Evolutionary conservation across 2,113 vertebrate species (phyloP), one percentile per base, ranked within the genome.

Genomic region (Ploceus nigricollis): DNA sequence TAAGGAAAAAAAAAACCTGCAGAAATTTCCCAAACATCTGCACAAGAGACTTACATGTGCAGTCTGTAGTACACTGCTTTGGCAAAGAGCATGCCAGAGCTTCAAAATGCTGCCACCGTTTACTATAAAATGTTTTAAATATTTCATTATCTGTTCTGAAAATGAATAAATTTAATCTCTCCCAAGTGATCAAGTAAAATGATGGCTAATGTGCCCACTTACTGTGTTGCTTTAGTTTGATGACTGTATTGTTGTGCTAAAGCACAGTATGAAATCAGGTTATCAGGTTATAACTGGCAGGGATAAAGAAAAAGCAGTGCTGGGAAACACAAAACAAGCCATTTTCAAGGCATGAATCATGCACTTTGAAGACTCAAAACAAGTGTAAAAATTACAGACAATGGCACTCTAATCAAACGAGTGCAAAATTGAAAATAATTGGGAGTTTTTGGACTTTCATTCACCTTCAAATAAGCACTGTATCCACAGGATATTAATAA

Each of bases 81-180:
- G 90, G 81, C 92, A 96, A 95, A 54, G n/a, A 96, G 65, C 79
- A 69, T 11, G 45, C 77, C 87, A 90, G 83, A 95, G 90, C 84
- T 96, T 96, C 81, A 91, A 92, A 94, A 95, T 84, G 87, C 89
- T 91, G 58, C 94, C 76, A 78, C 94, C 75, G 1, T 97, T 97
- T 97, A 95, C 87, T 90, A 94, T 96, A 97, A 94, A 92, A 87
- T 96, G 96, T 97, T 97, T 97, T 98, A 98, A 97, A 98, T 98
- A 98, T 98, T 98, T 98, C 97, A 98, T 97, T 98, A 97, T 98
- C 98, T 98, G 93, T 96, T 97, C 97, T 89, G 96, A 98, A 98
- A 98, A 98, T 97, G 97, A 98, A 97, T 98, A 98, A 92, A 98
- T 98, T 96, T 98, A 98, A 98, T 98, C 96, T 98, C 97, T 98